phyloP scores from a whole-genome alignment of 2,888 invertebrate genomes.

The Andrena hattorfiana region DNA sequence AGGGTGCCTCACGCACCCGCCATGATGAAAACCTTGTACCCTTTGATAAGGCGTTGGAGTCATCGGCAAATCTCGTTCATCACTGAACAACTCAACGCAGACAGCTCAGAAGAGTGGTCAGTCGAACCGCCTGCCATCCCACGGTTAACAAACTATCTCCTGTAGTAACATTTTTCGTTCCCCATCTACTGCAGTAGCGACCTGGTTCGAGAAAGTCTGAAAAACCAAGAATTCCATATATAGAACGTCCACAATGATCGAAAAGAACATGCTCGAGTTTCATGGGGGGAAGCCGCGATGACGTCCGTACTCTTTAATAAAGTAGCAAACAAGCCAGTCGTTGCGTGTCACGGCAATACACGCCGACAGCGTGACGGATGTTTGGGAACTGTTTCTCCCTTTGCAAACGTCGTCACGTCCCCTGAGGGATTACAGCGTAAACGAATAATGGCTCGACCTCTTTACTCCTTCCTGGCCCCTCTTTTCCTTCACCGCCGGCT shows the following conservation, averaged over 20 bases:
- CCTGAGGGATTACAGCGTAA: constrained; percentile 58
- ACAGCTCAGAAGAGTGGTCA: too few relatives aligned
- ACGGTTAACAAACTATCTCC: too few relatives aligned
- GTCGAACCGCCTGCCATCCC: too few relatives aligned
- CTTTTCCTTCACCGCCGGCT: constrained; percentile 6
- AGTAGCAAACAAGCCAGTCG: constrained; percentile 61
- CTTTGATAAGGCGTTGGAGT: too few relatives aligned
- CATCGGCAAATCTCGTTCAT: too few relatives aligned
- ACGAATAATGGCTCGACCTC: constrained; percentile 59
- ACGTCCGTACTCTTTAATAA: constrained; percentile 52
- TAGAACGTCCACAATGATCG: neutral
- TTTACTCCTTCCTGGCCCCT: constrained; percentile 14
- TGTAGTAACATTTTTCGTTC: too few relatives aligned
- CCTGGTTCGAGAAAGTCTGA: too few relatives aligned
- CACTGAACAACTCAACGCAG: too few relatives aligned
- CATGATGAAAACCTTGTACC: too few relatives aligned
- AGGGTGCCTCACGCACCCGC: too few relatives aligned
- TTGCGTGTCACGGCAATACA: constrained; percentile 60
- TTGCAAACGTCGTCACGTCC: constrained; percentile 53
- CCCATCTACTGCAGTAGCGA: too few relatives aligned
- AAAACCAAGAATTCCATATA: too few relatives aligned
- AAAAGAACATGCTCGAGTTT: constrained; percentile 4
- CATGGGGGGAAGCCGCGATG: constrained; percentile 8
- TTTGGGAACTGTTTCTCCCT: constrained; percentile 51
- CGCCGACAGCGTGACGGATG: constrained; percentile 69